Conservation (phyloP, 2,797 vertebrate species). For the Poeciliopsis presidionis region DNA sequence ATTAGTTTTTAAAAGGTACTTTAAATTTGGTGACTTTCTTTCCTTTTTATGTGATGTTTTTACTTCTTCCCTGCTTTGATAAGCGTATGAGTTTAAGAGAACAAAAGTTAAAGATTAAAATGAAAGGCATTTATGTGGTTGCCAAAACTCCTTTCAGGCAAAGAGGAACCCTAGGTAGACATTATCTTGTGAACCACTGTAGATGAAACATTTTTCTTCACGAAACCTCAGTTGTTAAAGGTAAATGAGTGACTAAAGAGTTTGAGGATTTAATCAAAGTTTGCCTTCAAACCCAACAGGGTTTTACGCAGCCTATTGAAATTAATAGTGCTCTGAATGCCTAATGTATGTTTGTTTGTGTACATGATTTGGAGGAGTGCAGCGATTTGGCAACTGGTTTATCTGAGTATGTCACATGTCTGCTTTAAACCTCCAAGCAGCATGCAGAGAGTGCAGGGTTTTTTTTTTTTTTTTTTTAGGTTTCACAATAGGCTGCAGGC, state of each 20-base stretch:
- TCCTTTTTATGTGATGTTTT: background rate
- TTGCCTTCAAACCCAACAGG: background rate
- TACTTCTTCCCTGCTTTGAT: background rate
- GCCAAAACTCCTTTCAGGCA: background rate
- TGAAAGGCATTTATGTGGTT: background rate
- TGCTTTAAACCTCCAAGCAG: constrained; percentile 16
- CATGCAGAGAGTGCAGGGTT: constrained; percentile 15
- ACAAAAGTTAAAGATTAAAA: constrained; percentile 4
- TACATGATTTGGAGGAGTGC: background rate
- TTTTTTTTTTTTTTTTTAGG: constrained; percentile 18
- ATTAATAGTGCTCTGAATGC: background rate
- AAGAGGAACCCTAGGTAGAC: background rate
- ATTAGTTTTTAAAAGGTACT: background rate
- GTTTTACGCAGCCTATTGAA: background rate
- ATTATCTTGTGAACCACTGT: background rate
- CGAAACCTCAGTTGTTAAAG: background rate
- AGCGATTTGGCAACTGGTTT: background rate
- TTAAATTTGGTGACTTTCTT: background rate
- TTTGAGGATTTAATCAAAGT: background rate
- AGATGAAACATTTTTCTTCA: background rate
- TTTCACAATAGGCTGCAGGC: constrained; percentile 11
- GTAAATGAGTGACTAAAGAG: background rate
- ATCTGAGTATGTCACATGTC: constrained; percentile 20
- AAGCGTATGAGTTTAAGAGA: background rate
- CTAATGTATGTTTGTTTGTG: background rate